Conservation (phyloP, 2,888 invertebrate genomes). For the Chymomyza caudatula region DNA sequence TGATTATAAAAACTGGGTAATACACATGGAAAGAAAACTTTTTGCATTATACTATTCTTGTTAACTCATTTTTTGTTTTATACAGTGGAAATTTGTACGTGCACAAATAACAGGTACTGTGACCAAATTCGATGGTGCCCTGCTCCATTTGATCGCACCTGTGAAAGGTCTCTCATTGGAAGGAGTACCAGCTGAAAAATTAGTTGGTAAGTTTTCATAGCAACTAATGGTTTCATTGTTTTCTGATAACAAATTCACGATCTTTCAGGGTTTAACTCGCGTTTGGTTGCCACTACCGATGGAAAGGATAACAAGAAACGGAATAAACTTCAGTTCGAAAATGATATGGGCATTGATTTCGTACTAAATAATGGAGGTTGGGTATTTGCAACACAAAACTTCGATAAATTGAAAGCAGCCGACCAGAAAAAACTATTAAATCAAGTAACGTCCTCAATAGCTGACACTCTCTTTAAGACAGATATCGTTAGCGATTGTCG, state of each 20-base stretch:
- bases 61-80: constrained; percentile 7
- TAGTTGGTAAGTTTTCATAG: constrained; percentile 72
- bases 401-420: constrained; percentile 58
- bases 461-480: constrained; percentile 76
- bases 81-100: constrained; percentile 67
- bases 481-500: constrained; percentile 74
- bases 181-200: constrained; percentile 74
- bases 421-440: constrained; percentile 70
- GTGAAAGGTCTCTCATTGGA: constrained; percentile 80
- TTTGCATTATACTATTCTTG: neutral
- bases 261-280: constrained; percentile 80
- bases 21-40: neutral
- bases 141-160: constrained; percentile 82
- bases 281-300: constrained; percentile 83
- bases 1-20: constrained; percentile 76
- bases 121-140: constrained; percentile 81
- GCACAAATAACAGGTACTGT: constrained; percentile 66
- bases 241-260: neutral
- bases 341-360: constrained; percentile 84
- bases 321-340: constrained; percentile 79
- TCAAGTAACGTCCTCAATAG: constrained; percentile 72
- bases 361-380: constrained; percentile 79
- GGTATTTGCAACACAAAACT: constrained; percentile 75
- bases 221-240: neutral
- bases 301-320: constrained; percentile 81